phyloP scores from a whole-genome alignment of 35 echinoderm and acorn worm genomes.

The Holothuria glaberrima region DNA sequence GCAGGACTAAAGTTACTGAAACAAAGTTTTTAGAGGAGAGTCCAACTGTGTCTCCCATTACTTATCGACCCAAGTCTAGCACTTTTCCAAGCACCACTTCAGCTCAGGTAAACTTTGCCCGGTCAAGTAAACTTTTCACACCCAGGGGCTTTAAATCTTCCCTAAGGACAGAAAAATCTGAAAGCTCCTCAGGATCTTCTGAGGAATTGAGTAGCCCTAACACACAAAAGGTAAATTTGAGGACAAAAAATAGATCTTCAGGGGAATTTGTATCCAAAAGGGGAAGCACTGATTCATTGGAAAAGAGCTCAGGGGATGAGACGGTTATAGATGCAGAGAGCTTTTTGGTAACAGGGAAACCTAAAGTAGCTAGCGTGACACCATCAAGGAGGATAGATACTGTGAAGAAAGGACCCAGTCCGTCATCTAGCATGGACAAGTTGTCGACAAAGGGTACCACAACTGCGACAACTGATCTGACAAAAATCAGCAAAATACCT shows the following conservation, averaged over 20 bases:
- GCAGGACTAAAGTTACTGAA: conserved; percentile 20
- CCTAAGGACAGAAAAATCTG: conserved; percentile 64
- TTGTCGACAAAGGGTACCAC: conserved; percentile 7
- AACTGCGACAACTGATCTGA: conserved; percentile 13
- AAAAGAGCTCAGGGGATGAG: conserved; percentile 56
- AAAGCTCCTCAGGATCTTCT: conserved; percentile 78
- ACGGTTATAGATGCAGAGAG: conserved; percentile 41
- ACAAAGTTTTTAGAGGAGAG: background rate
- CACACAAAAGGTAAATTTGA: conserved; percentile 22
- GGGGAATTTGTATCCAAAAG: conserved; percentile 32
- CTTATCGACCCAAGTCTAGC: conserved; percentile 52
- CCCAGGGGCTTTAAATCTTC: conserved; percentile 79
- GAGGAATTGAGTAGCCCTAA: conserved; percentile 77
- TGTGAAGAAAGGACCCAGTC: conserved; percentile 29
- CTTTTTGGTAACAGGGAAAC: conserved; percentile 1
- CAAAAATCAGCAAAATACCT: conserved; percentile 53
- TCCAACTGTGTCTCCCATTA: background rate
- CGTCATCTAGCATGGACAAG: conserved; percentile 45
- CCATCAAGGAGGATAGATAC: conserved; percentile 39
- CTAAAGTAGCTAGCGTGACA: conserved; percentile 48
- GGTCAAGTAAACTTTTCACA: conserved; percentile 70
- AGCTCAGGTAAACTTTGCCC: background rate
- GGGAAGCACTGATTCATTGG: conserved; percentile 27
- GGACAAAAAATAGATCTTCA: conserved; percentile 2
- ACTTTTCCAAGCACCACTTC: conserved; percentile 15